Base-by-base conservation (phyloP, 2,888 invertebrate genomes). In the Epistrophe eligans region DNA sequence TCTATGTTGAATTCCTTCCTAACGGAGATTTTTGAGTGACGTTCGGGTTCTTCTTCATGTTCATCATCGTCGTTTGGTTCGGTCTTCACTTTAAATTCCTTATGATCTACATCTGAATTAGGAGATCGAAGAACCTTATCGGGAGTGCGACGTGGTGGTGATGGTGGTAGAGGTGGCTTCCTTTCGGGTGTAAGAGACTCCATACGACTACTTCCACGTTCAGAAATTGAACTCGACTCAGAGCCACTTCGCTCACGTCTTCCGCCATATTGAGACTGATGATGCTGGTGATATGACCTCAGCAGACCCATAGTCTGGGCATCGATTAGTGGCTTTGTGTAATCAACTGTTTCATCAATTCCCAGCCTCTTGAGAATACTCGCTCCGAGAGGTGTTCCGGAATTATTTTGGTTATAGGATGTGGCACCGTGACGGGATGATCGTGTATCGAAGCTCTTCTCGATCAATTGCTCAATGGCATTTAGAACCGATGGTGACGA, bases 401-500 rank as follows among this genome's bases (percentile, higher is more conserved):
- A 89, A 2, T 93, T 90, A 7, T 92, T 91, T 24, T 92, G 93
- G 32, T 95, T 94, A 89, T 77, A 92, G 52, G 73, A 89, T 70
- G 71, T 79, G 13, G 81, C 79, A 24, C 92, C 91, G 91, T 97
- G 97, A 52, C 97, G 94, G 15, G 62, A 62, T 24, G 96, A 95
- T 77, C 97, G 94, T 7, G 97, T 97, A 91, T 98, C 98, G 91
- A 99, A 99, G 93, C 98, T 99, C 92, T 98, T 98, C 92, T 99
- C 98, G 91, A 99, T 99, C 90, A 99, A 94, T 92, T 98, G 98
- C 93, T 99, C 99, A 92, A 99, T 97, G 70, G 99, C 99, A 91
- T 98, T 98, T 66, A 99, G 94, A 66, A 99, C 98, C 2, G 98
- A 98, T 13, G 97, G 97, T 1, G 97, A 96, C 13, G 96, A 96